phyloP scores from a whole-genome alignment of 2,888 invertebrate genomes.

The Dendrolimus houi region DNA sequence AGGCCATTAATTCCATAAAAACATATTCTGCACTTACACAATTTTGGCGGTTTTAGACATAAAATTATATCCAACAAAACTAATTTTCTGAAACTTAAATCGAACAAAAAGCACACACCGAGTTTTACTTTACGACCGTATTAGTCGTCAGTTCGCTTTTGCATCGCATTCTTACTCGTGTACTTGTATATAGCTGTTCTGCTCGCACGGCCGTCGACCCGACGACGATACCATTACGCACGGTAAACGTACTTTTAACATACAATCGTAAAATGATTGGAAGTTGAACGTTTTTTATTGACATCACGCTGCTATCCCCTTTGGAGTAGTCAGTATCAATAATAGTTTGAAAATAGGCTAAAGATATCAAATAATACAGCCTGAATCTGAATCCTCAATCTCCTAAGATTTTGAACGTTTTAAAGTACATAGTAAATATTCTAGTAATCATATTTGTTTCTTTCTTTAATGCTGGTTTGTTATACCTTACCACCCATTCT shows the following conservation, averaged over 20 bases:
- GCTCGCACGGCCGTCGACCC: conserved; percentile 54
- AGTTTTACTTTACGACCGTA: conserved; percentile 54
- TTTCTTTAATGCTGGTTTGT: no score
- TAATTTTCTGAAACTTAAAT: conserved; percentile 5
- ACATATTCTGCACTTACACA: no score
- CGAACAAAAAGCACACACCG: conserved; percentile 44
- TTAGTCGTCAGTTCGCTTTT: conserved; percentile 38
- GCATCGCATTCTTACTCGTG: conserved; percentile 20
- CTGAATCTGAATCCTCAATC: conserved; percentile 4
- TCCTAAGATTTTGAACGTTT: conserved; percentile 6
- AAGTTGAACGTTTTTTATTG: conserved; percentile 16
- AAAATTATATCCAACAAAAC: no score
- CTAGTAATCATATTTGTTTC: no score
- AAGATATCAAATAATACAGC: neutral
- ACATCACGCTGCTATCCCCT: neutral
- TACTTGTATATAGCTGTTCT: conserved; percentile 17
- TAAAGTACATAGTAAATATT: no score
- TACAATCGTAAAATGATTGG: conserved; percentile 30
- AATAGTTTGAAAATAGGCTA: neutral
- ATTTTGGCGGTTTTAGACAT: no score
- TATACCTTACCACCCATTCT: no score
- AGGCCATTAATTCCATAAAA: no score
- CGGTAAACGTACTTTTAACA: conserved; percentile 28
- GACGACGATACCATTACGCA: conserved; percentile 32
- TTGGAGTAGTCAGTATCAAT: conserved; percentile 11